Percentiles rank a stretch among this genome's conserved stretches.
phyloP scores from a whole-genome alignment of 2,888 invertebrate genomes.

The Dicyrtoma fusca region DNA sequence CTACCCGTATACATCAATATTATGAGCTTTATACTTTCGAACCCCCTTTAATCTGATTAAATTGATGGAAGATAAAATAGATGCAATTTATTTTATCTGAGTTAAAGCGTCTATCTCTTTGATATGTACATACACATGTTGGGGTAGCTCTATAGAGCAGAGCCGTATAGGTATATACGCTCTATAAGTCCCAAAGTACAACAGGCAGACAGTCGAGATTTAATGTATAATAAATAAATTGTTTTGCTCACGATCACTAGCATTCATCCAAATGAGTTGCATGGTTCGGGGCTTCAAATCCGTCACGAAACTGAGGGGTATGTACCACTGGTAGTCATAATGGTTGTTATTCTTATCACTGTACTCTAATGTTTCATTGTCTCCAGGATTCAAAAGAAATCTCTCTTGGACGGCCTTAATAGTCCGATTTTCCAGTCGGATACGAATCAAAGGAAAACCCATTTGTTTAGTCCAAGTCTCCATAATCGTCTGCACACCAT shows the following conservation, averaged over 20 bases:
- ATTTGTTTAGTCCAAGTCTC: constrained; percentile 81
- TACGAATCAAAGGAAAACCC: constrained; percentile 78
- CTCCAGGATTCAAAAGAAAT: constrained; percentile 60
- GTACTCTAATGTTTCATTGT: constrained; percentile 57
- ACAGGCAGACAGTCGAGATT: background rate
- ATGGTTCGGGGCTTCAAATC: constrained; percentile 66
- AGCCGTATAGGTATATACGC: too few species aligned
- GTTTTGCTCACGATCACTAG: constrained; percentile 64
- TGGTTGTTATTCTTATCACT: constrained; percentile 51
- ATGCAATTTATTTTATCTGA: background rate
- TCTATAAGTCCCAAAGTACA: too few species aligned
- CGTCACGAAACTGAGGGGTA: constrained; percentile 76
- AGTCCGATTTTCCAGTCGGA: constrained; percentile 67
- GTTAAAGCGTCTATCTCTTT: background rate
- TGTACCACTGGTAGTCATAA: constrained; percentile 66
- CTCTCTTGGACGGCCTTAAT: constrained; percentile 71
- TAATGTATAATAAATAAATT: background rate
- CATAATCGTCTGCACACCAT: constrained; percentile 66
- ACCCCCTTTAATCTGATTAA: background rate
- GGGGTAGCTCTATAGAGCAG: too few species aligned
- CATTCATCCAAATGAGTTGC: constrained; percentile 76
- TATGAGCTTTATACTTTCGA: background rate
- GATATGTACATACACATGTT: too few species aligned
- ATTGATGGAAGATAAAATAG: background rate
- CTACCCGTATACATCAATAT: background rate